Conservation (phyloP, 2,888 invertebrate genomes). For the Argyresthia goedartella region DNA sequence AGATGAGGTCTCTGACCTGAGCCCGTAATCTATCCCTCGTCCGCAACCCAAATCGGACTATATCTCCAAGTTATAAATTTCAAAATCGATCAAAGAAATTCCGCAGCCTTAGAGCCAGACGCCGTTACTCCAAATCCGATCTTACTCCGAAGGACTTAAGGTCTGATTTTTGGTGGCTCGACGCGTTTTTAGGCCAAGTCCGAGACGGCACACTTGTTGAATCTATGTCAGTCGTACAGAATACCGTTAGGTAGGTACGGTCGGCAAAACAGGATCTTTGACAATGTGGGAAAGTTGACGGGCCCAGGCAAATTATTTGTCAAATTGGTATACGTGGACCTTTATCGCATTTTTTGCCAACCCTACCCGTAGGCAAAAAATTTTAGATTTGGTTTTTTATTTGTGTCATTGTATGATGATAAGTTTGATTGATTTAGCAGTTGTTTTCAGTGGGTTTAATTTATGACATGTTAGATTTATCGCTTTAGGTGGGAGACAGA, state of each 20-base stretch:
- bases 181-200: not conserved
- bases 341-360: not conserved
- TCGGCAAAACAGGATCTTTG: constrained; percentile 1
- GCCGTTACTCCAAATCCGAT: not conserved
- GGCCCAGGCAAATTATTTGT: constrained; percentile 5
- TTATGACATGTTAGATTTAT: too few relatives aligned
- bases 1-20: not conserved
- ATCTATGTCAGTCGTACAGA: constrained; percentile 13
- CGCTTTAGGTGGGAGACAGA: too few relatives aligned
- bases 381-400: too few relatives aligned
- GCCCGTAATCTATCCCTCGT: not conserved
- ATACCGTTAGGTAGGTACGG: constrained; percentile 10
- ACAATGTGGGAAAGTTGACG: constrained; percentile 10
- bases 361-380: too few relatives aligned
- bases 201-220: constrained; percentile 5
- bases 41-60: not conserved
- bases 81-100: not conserved
- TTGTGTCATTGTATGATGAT: too few relatives aligned
- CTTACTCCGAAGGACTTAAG: not conserved
- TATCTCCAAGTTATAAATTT: not conserved
- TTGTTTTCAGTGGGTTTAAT: too few relatives aligned
- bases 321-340: not conserved
- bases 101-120: too few relatives aligned
- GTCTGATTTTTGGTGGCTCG: not conserved
- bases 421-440: too few relatives aligned